Percentiles rank a stretch among this genome's conserved stretches.
These are phyloP conservation scores for Smithornis capensis DNA, from an alignment of 2,113 vertebrate genomes.

Conservation along the genomic window DNA sequence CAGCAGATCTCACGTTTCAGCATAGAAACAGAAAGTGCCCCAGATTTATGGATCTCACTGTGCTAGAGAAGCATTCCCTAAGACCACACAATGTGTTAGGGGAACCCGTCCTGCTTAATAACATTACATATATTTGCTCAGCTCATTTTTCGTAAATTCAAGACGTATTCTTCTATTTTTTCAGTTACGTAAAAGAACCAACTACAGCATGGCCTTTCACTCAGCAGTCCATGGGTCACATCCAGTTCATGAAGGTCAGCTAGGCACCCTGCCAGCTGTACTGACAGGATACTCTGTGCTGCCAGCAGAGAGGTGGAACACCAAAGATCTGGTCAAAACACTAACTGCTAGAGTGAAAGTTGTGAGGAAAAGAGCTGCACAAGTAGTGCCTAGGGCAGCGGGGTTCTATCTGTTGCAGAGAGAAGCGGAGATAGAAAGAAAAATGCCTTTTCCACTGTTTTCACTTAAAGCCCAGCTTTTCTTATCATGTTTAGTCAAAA, in stretches of 20 bases:
- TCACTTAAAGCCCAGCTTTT: not conserved
- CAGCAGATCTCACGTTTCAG: not conserved
- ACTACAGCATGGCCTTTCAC: not conserved
- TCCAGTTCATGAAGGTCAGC: accelerated
- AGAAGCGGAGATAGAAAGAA: not conserved
- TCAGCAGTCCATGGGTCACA: not conserved
- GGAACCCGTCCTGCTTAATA: not conserved
- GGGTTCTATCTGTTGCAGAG: not conserved
- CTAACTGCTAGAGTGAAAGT: not conserved
- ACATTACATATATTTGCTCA: not conserved
- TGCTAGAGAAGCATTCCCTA: not conserved
- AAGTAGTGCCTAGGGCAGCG: not conserved
- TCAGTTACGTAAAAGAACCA: accelerated
- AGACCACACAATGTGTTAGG: not conserved
- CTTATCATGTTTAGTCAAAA: not conserved
- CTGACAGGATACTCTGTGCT: not conserved
- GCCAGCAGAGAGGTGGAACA: not conserved
- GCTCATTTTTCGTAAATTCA: not conserved
- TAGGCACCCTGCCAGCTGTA: not conserved
- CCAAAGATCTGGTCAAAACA: not conserved
- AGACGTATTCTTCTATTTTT: not conserved
- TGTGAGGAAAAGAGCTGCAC: not conserved
- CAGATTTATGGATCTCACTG: not conserved
- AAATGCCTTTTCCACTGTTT: not conserved
- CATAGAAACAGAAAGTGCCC: not conserved